Base-by-base conservation (phyloP, 1,140 invertebrate genomes). In the Cyphomyrmex costatus region DNA sequence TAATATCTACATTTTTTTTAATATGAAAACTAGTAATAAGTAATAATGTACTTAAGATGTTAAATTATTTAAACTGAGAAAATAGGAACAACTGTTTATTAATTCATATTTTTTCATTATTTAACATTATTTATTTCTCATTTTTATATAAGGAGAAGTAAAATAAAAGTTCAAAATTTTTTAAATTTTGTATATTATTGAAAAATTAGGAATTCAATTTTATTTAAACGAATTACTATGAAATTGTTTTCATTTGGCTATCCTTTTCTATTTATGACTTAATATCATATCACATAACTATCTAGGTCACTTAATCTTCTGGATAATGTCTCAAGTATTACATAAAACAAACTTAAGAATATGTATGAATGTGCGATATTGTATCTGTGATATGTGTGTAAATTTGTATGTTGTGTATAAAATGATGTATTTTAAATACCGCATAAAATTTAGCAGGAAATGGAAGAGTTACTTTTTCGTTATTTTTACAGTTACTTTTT, bases 361-460 rank as follows among this genome's bases (percentile, higher is more conserved):
- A 74, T 24, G 24, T 82, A 73, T 60, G 36, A 42, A 2, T 82
- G 66, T 49, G 68, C 49, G n/a, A 21, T 36, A 60, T 71, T 82
- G 36, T 80, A 51, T 58, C 79, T 83, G 79, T 83, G 68, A 68
- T 66, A 76, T 74, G 30, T 71, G 21, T 70, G 24, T 82, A 24
- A 24, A 51, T 73, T 12, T 61, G 61, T 71, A 86, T 77, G 82
- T 65, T 36, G 30, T 80, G 63, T 68, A 70, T 14, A 56, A 36
- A n/a, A n/a, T n/a, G n/a, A 70, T 56, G 24, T 53, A 80, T 21
- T 42, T 68, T 42, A 70, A 56, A 42, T 80, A 60, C n/a, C 46
- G 21, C 36, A 68, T 77, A 70, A 10, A 68, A 56, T 36, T 42
- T 42, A 42, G 10, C 36, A 42, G 36, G 36, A 8, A 42, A 42